phyloP scores from a whole-genome alignment of 2,888 invertebrate species.

The Luperina testacea region DNA sequence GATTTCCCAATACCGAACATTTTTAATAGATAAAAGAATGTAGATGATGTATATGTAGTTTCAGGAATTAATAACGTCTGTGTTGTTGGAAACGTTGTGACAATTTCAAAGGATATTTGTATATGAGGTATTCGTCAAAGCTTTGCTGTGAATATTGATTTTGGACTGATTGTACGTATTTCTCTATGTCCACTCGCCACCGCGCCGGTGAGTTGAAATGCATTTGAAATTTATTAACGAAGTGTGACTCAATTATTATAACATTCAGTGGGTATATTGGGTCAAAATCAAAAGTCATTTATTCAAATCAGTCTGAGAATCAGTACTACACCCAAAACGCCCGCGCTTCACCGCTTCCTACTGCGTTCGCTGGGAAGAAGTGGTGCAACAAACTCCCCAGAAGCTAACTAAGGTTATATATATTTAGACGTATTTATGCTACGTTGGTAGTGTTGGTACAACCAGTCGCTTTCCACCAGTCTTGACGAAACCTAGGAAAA shows the following conservation, averaged over 20 bases:
- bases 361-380: too few species aligned
- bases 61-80: conserved; percentile 43
- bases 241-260: neutral
- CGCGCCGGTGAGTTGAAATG: neutral
- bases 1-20: conserved; percentile 67
- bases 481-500: neutral
- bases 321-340: too few species aligned
- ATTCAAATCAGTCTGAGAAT: too few species aligned
- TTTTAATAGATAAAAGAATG: conserved; percentile 56
- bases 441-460: neutral
- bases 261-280: neutral
- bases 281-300: too few species aligned
- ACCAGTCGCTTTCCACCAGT: neutral
- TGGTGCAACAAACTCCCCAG: too few species aligned
- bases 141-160: conserved; percentile 25
- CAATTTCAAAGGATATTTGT: conserved; percentile 5
- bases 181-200: conserved; percentile 5
- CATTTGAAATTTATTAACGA: neutral
- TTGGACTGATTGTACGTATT: neutral
- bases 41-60: conserved; percentile 55
- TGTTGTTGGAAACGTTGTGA: conserved; percentile 36
- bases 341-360: too few species aligned
- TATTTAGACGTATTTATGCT: neutral
- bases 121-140: conserved; percentile 6
- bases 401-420: neutral